phyloP scores from a whole-genome alignment of 1,140 invertebrate species.

The Drosophila sturtevanti region DNA sequence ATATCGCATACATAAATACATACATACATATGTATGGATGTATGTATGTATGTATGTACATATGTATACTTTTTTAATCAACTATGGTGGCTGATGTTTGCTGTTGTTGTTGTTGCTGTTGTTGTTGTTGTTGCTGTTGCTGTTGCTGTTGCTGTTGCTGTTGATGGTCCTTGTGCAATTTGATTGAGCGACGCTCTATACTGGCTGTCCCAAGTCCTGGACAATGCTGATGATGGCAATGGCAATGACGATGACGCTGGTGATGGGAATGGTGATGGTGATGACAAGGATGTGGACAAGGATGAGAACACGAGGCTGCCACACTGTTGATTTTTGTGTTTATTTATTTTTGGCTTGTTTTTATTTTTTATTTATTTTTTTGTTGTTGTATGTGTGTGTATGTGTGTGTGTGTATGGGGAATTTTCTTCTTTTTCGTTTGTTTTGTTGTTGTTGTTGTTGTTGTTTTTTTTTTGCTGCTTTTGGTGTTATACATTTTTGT shows the following conservation, averaged over 20 bases:
- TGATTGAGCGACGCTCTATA: slow-evolving; percentile 43
- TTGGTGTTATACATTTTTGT: slow-evolving; percentile 43
- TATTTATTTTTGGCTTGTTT: slow-evolving; percentile 37
- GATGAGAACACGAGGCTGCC: slow-evolving; percentile 40
- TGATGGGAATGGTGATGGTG: not conserved
- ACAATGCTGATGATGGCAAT: not conserved
- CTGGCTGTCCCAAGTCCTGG: not conserved
- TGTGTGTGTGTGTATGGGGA: not conserved
- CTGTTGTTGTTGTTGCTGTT: slow-evolving; percentile 9
- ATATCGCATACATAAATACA: no score
- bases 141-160: slow-evolving; percentile 14
- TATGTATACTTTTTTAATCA: slow-evolving; percentile 22
- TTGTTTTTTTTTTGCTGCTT: slow-evolving; percentile 9
- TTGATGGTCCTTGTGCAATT: slow-evolving; percentile 36
- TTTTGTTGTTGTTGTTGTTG: not conserved
- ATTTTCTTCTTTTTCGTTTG: no score
- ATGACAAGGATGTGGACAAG: slow-evolving; percentile 3
- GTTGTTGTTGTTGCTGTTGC: slow-evolving; percentile 19
- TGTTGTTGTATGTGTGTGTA: not conserved
- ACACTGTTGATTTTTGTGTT: slow-evolving; percentile 52
- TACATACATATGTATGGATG: not conserved
- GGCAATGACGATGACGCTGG: not conserved
- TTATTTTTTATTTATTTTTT: slow-evolving; percentile 45
- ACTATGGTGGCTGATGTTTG: slow-evolving; percentile 20
- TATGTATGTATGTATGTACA: not conserved